A percentile compares a stretch with the other conserved stretches of the same genome.
Conservation (phyloP, 2,888 invertebrate genomes). For the Mechanitis mazaeus region DNA sequence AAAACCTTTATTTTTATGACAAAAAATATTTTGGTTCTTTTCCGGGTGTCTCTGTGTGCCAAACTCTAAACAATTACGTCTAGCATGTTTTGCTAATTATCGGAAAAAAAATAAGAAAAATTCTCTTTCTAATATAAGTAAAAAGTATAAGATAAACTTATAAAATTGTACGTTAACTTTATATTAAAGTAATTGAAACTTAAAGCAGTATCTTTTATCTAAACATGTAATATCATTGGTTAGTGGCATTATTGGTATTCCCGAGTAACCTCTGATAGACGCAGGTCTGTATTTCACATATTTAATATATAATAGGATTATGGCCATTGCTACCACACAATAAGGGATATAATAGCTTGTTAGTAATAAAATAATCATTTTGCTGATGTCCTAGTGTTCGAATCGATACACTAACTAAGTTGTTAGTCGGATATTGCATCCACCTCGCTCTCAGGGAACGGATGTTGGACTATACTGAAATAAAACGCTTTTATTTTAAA, state of each 20-base stretch:
- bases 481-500: conserved; percentile 8
- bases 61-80: too few species aligned
- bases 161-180: too few species aligned
- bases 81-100: too few species aligned
- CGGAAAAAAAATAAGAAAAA: too few species aligned
- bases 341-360: conserved; percentile 9
- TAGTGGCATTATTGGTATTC: neutral
- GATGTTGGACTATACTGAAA: conserved; percentile 29
- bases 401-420: conserved; percentile 46
- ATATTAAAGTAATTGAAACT: too few species aligned
- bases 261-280: neutral
- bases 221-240: conserved; percentile 2
- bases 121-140: too few species aligned
- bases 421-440: conserved; percentile 48
- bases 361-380: conserved; percentile 8
- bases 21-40: too few species aligned
- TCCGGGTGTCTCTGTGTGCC: too few species aligned
- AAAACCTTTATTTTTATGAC: too few species aligned
- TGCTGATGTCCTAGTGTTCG: conserved; percentile 9
- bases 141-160: too few species aligned
- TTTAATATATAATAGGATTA: conserved; percentile 7
- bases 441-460: conserved; percentile 32
- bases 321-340: neutral
- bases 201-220: neutral
- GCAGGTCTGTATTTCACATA: neutral